Conservation (phyloP, 2,888 invertebrate species). For the Eupelmus urozonus region DNA sequence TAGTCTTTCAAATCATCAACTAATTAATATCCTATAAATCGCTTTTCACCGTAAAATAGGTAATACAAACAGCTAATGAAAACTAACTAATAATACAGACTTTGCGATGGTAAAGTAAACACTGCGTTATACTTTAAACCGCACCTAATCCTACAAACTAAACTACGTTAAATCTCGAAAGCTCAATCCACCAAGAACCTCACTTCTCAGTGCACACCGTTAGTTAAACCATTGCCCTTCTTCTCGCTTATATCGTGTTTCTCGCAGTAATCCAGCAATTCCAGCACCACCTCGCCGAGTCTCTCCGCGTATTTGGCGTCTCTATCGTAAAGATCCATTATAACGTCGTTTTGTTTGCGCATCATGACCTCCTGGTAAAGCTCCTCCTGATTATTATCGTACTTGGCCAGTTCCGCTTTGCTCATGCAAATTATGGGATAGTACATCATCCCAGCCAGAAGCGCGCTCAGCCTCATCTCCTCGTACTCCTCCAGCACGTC, state of each 20-base stretch:
- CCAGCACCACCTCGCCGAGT: not conserved
- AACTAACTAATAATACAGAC: too few relatives aligned
- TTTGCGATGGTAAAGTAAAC: too few relatives aligned
- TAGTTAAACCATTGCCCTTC: too few relatives aligned
- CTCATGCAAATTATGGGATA: constrained; percentile 68
- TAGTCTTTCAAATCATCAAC: too few relatives aligned
- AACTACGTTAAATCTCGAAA: too few relatives aligned
- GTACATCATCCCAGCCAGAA: constrained; percentile 67
- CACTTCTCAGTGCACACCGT: too few relatives aligned
- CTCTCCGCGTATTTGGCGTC: not conserved
- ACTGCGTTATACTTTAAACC: too few relatives aligned
- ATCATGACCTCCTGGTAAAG: constrained; percentile 60
- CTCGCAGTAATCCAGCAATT: not conserved
- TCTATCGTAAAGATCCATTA: not conserved
- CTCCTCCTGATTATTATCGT: constrained; percentile 59
- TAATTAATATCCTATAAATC: too few relatives aligned
- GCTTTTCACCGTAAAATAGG: too few relatives aligned
- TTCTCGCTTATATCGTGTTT: not conserved
- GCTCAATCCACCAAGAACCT: too few relatives aligned
- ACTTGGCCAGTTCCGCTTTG: constrained; percentile 13
- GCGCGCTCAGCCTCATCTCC: constrained; percentile 68
- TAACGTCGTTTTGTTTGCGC: constrained; percentile 59
- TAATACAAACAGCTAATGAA: too few relatives aligned
- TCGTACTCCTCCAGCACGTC: constrained; percentile 68
- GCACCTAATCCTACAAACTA: too few relatives aligned